A percentile compares a stretch with the other conserved stretches of the same genome.
Evolutionary conservation across 1,140 invertebrate genomes (phyloP).

Genomic region (Asobara japonica): DNA sequence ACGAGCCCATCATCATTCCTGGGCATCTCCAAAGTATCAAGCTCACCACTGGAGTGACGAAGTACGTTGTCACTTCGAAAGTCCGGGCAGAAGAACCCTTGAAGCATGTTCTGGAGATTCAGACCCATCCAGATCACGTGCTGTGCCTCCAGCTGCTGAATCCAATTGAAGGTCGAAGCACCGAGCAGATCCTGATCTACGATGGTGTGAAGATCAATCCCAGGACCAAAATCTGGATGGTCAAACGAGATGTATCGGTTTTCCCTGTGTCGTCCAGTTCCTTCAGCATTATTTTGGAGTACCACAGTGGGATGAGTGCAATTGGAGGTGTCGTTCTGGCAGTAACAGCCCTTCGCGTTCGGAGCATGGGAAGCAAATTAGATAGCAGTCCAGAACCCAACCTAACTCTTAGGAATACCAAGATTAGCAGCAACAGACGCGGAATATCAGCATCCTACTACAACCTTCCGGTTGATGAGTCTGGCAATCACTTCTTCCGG

Average conservation of each 20-base stretch:
- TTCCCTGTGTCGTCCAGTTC: constrained; percentile 90
- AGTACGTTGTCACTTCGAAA: constrained; percentile 79
- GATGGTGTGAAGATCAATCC: constrained; percentile 75
- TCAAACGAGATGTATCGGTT: constrained; percentile 82
- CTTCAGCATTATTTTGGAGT: constrained; percentile 83
- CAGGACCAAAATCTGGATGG: constrained; percentile 76
- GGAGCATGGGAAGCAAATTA: constrained; percentile 75
- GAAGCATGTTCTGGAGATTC: constrained; percentile 37
- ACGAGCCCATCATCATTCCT: constrained; percentile 77
- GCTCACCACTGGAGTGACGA: constrained; percentile 78
- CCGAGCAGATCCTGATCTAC: constrained; percentile 81
- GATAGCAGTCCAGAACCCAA: constrained; percentile 81
- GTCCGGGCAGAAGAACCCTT: constrained; percentile 60
- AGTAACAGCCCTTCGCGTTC: constrained; percentile 74
- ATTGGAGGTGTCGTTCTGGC: constrained; percentile 85
- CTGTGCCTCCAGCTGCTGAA: constrained; percentile 86
- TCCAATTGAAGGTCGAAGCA: constrained; percentile 87
- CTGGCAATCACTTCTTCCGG: constrained; percentile 84
- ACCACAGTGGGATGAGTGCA: constrained; percentile 81
- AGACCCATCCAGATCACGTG: constrained; percentile 80
- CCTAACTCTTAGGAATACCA: constrained; percentile 74
- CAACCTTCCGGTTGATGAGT: constrained; percentile 85
- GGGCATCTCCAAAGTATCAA: constrained; percentile 66
- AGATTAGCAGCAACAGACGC: constrained; percentile 81
- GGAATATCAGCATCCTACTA: constrained; percentile 90